Evolutionary conservation across 2,888 invertebrate species (phyloP), one percentile per base, ranked within the genome.

Genomic region (Asteroscopus sphinx): DNA sequence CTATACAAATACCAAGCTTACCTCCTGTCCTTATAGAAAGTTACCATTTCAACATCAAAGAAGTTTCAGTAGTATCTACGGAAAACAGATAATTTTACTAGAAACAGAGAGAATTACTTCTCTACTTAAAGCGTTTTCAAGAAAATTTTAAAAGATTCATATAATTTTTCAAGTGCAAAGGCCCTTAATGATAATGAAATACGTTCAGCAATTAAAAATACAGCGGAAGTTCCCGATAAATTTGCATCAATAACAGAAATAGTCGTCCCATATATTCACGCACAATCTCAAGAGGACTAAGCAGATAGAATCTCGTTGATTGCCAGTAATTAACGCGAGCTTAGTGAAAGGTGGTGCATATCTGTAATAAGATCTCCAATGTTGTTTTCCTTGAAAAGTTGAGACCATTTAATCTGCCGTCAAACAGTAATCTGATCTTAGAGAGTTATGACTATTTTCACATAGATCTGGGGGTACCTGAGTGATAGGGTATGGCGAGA

Each of bases 311-410:
- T 69, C 70, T 57, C 32, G 45, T 46, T 61, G 65, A 68, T 71
- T 69, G 52, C 70, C 15, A 35, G 70, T 51, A 60, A 73, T 73
- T 73, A 73, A 56, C 42, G 65, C 55, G 49, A 64, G 71, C 55
- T 49, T 60, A 80, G 83, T 83, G 84, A 83, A 84, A 84, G 83
- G 83, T 66, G 55, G 59, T 62, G 45, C 56, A 49, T 77, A 83
- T 83, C 83, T 76, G 58, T 79, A 82, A 84, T 83, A 78, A 81
- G 77, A 83, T 80, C 83, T 78, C 64, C 54, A 53, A 73, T 60
- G 73, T 72, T 70, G 80, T 80, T 82, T 83, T 83, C 82, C 83
- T 84, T 79, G 80, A 65, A 45, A 71, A 56, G 81, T 77, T 76
- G 75, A 66, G 59, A 63, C 33, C 54, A 55, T 71, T 72, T 68